A percentile compares a stretch with the other conserved stretches of the same genome.
Evolutionary conservation across 1,140 invertebrate genomes (phyloP).

Genomic region (Drosophila prosaltans): DNA sequence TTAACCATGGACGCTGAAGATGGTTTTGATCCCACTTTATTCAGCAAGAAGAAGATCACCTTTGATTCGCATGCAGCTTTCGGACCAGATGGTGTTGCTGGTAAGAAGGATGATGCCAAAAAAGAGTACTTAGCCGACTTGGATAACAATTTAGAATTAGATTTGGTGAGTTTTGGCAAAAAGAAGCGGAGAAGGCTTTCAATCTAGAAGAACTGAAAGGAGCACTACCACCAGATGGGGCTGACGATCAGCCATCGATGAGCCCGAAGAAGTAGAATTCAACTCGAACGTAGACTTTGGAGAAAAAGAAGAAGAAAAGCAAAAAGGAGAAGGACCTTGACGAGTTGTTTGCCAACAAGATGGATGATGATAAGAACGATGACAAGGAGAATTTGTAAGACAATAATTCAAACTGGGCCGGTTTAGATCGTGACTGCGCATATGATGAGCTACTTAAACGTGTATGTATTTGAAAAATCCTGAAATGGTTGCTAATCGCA

Average conservation of each 20-base stretch:
- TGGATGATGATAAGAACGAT: constrained; percentile 87
- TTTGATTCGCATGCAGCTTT: constrained; percentile 95
- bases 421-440: constrained; percentile 95
- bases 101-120: constrained; percentile 73
- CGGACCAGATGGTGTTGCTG: constrained; percentile 84
- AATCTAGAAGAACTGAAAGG: constrained; percentile 91
- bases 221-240: constrained; percentile 85
- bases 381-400: constrained; percentile 93
- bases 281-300: constrained; percentile 93
- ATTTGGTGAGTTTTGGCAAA: constrained; percentile 88
- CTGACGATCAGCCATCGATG: constrained; percentile 85
- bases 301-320: constrained; percentile 96
- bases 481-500: constrained; percentile 99
- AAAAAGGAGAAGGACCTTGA: constrained; percentile 93
- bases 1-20: constrained; percentile 74
- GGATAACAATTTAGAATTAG: constrained; percentile 83
- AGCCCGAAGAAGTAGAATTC: constrained; percentile 88
- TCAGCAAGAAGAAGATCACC: constrained; percentile 92
- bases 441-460: constrained; percentile 98
- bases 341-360: constrained; percentile 90
- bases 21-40: constrained; percentile 91
- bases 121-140: constrained; percentile 85
- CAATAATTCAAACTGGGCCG: constrained; percentile 88
- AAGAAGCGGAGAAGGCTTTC: constrained; percentile 94
- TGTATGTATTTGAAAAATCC: constrained; percentile 99